Base-by-base conservation (phyloP, 1,140 invertebrate species). In the Oryzaephilus surinamensis region DNA sequence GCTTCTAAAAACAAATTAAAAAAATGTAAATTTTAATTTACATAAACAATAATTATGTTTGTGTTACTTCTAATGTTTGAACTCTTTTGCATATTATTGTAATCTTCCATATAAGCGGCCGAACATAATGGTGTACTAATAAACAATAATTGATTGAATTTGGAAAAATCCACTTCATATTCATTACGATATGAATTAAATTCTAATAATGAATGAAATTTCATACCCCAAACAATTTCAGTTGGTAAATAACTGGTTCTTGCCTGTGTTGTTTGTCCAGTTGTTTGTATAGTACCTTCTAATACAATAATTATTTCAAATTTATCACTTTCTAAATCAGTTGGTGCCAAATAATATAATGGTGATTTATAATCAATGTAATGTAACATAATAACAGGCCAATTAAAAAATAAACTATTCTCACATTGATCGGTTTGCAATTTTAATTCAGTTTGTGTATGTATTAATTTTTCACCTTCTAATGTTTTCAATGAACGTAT, bases 181-280 rank as follows among this genome's bases (percentile, higher is more conserved):
- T 86, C 84, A 43, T 91, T 84, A 28, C 87, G 76, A 39, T 93
- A 87, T 57, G 92, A 90, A 43, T 87, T 89, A 62, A 95, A 97
- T 26, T 76, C 73, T 23, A 97, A 87, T 49, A 97, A 69, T 6
- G 23, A 78, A 46, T 86, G 79, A 58, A 94, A 96, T 30, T 89
- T 73, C 59, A 95, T 86, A 2, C 92, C 92, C 92, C 93, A 97
- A 12, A 94, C 69, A 28, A 97, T 82, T 64, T 24, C 23, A 10
- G 10, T n/a, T 4, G 5, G 4, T 2, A 24, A 6, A 10, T 24
- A 24, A 24, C 23, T 24, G 8, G 23, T n/a, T n/a, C 23, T 8
- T 4, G 23, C 23, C 8, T 24, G 23, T 3, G 11, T 24, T 3
- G 0, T 7, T 24, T 24, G 23, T 24, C 23, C 23, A 3, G 23